Conservation (phyloP, 2,888 invertebrate species). For the Stratiomys singularior region DNA sequence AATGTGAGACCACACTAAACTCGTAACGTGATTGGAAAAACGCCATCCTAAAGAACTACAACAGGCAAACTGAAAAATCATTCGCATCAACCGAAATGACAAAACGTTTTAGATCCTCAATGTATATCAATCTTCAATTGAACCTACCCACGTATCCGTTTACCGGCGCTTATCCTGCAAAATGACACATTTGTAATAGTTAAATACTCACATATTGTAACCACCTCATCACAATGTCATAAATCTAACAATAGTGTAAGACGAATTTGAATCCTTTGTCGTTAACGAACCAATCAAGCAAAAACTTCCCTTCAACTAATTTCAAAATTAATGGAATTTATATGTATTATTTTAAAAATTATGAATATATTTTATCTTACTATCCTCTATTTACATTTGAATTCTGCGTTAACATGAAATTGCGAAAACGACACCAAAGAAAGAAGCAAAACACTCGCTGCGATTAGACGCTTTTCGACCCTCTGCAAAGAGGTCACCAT, state of each 20-base stretch:
- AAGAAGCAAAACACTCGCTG: slow-evolving; percentile 57
- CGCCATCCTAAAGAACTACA: not conserved
- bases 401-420: slow-evolving; percentile 4
- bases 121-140: not conserved
- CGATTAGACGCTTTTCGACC: slow-evolving; percentile 63
- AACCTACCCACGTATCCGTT: not conserved
- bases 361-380: not conserved
- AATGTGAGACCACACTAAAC: slow-evolving; percentile 51
- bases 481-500: slow-evolving; percentile 63
- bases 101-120: not conserved
- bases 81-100: slow-evolving; percentile 12
- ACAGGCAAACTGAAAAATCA: not conserved
- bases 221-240: not conserved
- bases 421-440: slow-evolving; percentile 49
- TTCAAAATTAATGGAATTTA: not conserved
- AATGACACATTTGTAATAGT: not conserved
- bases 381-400: slow-evolving; percentile 37
- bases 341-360: not conserved
- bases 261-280: not conserved
- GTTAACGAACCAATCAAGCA: not conserved
- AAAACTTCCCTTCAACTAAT: not conserved
- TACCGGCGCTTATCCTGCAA: not conserved
- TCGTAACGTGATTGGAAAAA: not conserved
- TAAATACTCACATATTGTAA: not conserved
- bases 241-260: not conserved